Evolutionary conservation across 2,797 vertebrate species (phyloP).

Genomic region (Muscicapa comitata): DNA sequence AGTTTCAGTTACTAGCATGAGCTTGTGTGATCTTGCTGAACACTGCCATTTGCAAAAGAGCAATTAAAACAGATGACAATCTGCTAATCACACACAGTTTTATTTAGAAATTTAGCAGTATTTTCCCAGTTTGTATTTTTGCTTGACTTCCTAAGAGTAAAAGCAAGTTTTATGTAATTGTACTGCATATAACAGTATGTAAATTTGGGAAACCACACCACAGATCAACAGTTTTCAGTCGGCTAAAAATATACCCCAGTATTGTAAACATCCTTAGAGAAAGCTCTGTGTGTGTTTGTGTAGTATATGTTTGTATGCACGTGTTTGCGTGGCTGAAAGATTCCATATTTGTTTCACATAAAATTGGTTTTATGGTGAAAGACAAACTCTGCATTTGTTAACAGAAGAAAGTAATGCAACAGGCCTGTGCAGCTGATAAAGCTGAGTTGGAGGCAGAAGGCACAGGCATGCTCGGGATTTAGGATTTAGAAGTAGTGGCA

Average conservation of each 20-base stretch:
- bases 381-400: neutral
- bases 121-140: constrained; percentile 12
- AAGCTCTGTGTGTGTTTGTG: neutral
- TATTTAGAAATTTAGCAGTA: constrained; percentile 7
- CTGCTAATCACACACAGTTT: constrained; percentile 34
- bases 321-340: neutral
- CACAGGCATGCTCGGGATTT: neutral
- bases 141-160: neutral
- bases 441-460: neutral
- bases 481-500: neutral
- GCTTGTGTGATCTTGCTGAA: constrained; percentile 50
- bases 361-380: neutral
- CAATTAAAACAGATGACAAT: constrained; percentile 53
- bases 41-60: constrained; percentile 49
- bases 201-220: neutral
- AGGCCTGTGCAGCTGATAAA: neutral
- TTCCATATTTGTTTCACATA: neutral
- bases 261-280: neutral
- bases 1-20: constrained; percentile 25
- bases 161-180: neutral
- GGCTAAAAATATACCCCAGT: neutral
- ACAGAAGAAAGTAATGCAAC: neutral
- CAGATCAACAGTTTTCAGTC: neutral
- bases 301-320: neutral
- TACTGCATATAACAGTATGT: neutral